These are phyloP conservation scores for Incurvaria masculella DNA, from an alignment of 2,888 invertebrate genomes.

Conservation along the genomic window DNA sequence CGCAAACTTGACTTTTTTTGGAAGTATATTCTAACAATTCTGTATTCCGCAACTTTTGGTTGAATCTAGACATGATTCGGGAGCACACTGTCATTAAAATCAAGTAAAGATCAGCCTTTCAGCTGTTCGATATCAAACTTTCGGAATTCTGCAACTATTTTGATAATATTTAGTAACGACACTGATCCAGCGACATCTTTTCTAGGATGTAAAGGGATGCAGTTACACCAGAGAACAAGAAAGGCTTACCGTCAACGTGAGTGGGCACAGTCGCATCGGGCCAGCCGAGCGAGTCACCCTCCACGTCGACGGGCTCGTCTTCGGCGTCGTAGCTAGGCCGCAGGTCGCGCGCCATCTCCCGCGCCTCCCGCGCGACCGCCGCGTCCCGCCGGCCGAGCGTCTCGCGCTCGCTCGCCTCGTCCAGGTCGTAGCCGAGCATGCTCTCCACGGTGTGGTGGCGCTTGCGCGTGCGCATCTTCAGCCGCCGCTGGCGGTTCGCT, in stretches of 20 bases:
- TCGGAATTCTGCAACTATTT: constrained; percentile 3
- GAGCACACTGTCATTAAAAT: too few relatives aligned
- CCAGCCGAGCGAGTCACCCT: constrained; percentile 52
- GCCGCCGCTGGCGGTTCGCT: constrained; percentile 48
- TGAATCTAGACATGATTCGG: too few relatives aligned
- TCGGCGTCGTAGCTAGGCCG: constrained; percentile 40
- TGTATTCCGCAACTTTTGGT: too few relatives aligned
- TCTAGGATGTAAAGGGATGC: too few relatives aligned
- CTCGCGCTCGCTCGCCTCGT: constrained; percentile 26
- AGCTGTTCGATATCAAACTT: not conserved
- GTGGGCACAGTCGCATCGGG: constrained; percentile 38
- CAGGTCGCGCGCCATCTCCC: constrained; percentile 39
- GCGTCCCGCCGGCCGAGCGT: constrained; percentile 10
- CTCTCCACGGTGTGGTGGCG: constrained; percentile 55
- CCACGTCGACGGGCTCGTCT: constrained; percentile 51
- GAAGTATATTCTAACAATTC: too few relatives aligned
- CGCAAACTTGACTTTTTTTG: too few relatives aligned
- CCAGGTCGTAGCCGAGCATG: constrained; percentile 50
- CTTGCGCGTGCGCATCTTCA: constrained; percentile 50
- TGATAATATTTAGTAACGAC: not conserved
- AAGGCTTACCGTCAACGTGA: constrained; percentile 30
- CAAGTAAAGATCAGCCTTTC: too few relatives aligned
- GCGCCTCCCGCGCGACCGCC: constrained; percentile 22
- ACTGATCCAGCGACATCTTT: not conserved
- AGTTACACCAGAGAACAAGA: not conserved